These are phyloP conservation scores for Gavialis gangeticus DNA, from an alignment of 2,113 vertebrate genomes.

Conservation along the genomic window DNA sequence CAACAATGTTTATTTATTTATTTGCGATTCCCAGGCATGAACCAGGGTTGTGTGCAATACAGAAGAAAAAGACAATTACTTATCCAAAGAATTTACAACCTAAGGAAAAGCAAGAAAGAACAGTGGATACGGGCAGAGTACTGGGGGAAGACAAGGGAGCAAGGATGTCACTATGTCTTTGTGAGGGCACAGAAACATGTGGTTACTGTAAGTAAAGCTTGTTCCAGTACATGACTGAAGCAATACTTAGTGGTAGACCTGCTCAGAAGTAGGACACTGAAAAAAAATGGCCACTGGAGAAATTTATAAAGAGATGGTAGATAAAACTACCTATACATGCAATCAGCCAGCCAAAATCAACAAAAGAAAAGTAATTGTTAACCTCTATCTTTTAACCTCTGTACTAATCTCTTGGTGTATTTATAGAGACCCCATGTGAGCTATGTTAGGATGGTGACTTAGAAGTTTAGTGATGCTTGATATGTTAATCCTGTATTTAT, in stretches of 20 bases:
- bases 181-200: neutral
- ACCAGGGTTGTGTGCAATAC: neutral
- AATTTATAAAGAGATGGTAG: neutral
- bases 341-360: neutral
- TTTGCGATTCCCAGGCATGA: neutral
- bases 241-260: neutral
- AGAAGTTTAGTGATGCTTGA: neutral
- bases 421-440: constrained; percentile 1
- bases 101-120: neutral
- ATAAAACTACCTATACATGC: neutral
- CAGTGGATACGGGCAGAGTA: neutral
- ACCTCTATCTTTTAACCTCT: neutral
- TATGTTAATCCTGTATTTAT: constrained; percentile 47
- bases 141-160: neutral
- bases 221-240: neutral
- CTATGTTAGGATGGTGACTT: neutral
- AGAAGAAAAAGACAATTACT: neutral
- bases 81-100: neutral
- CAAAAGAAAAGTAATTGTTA: neutral
- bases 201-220: neutral
- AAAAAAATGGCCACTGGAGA: neutral
- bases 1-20: neutral
- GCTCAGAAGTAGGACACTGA: neutral
- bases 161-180: neutral
- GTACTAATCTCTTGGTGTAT: neutral